These are phyloP conservation scores for Phoxinus dragarum DNA, from an alignment of 2,797 vertebrate species.

Conservation along the genomic window DNA sequence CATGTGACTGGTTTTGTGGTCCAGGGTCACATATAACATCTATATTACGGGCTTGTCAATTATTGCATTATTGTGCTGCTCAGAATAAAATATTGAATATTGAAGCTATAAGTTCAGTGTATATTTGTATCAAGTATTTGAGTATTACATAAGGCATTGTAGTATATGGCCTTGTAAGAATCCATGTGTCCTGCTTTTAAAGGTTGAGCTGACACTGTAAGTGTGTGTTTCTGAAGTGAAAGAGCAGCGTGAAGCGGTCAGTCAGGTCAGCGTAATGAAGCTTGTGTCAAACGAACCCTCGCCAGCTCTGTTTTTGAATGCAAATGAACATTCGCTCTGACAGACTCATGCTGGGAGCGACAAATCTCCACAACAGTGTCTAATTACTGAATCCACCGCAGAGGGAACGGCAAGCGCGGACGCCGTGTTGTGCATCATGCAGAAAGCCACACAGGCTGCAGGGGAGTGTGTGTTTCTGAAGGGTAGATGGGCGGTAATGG, in stretches of 20 bases:
- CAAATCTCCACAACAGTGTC: constrained; percentile 59
- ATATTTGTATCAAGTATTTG: background rate
- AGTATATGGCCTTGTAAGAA: background rate
- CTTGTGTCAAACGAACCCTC: constrained; percentile 60
- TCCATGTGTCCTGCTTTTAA: background rate
- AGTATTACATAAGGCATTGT: background rate
- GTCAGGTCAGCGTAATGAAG: constrained; percentile 64
- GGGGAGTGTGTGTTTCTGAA: constrained; percentile 15
- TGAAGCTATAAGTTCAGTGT: background rate
- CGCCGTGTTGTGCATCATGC: constrained; percentile 27
- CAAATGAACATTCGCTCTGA: constrained; percentile 63
- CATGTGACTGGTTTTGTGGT: too few relatives aligned
- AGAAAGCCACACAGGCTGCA: constrained; percentile 26
- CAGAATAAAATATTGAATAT: background rate
- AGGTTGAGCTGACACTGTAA: background rate
- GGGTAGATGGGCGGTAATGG: constrained; percentile 43
- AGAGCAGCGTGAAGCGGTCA: constrained; percentile 48
- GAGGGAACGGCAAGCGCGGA: background rate
- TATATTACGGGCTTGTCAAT: background rate
- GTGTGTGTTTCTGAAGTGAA: constrained; percentile 16
- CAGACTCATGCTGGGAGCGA: constrained; percentile 57
- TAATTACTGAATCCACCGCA: constrained; percentile 58
- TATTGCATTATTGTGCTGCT: background rate
- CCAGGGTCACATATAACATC: background rate
- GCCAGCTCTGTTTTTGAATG: constrained; percentile 61